Base-by-base conservation (phyloP, 2,797 vertebrate genomes). In the Octomys mimax region DNA sequence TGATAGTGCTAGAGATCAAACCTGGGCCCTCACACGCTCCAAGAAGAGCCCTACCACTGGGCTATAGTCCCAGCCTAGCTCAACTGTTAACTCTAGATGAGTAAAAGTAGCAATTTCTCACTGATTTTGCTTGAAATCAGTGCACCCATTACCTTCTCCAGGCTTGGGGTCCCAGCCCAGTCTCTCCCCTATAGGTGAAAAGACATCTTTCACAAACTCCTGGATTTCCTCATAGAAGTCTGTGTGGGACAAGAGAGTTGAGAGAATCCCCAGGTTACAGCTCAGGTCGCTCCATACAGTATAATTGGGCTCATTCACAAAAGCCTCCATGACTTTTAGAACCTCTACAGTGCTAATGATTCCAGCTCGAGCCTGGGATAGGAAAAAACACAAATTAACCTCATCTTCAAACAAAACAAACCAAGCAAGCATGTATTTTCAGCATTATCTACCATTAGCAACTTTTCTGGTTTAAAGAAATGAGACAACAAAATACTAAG, bases 231-330 rank as follows among this genome's bases (percentile, higher is more conserved):
- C 99, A 94, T 99, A 99, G 98, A 99, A 99, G 97, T 99, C 99
- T 4, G 99, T 99, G 99, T 99, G 99, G 96, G 99, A 99, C 95
- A 99, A 99, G 96, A 99, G 99, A 31, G 99, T 99, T 94, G 99
- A 99, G 94, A 99, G 98, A 95, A 99, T 99, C 42, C 99, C 99
- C 98, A 99, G 99, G 98, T 99, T 99, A 98, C 99, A 99, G 99
- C 99, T 99, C 97, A 99, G 99, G 99, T 99, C 99, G 68, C 99
- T 99, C 99, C 99, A 99, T 97, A 99, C 99, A 0, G 99, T 99
- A 98, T 99, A 99, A 98, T 99, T 99, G 95, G 99, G 99, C 98
- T 99, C 99, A 93, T 99, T 99, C 98, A 99, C 99, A 96, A 99
- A 99, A 36, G 99, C 99, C 97, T 99, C 99, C 99, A 99, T 99